Conservation (phyloP, 1,140 invertebrate genomes). For the Gryon sp. region DNA sequence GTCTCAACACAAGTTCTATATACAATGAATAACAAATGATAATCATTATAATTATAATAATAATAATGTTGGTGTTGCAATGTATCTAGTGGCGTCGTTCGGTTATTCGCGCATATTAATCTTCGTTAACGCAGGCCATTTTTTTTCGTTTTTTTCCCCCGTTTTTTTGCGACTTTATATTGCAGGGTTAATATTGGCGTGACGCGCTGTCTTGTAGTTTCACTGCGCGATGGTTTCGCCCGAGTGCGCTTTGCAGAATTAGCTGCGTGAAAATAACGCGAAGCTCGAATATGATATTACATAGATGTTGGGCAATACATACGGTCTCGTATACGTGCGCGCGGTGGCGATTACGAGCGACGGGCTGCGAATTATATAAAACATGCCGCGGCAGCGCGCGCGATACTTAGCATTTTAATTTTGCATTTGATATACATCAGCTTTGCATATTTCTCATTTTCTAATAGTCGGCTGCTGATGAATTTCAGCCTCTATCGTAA, state of each 20-base stretch:
- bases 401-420: conserved; percentile 56
- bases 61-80: conserved; percentile 46
- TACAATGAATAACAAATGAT: conserved; percentile 21
- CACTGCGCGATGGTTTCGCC: conserved; percentile 56
- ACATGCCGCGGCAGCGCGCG: conserved; percentile 15
- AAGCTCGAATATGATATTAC: conserved; percentile 49
- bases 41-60: conserved; percentile 19
- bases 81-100: conserved; percentile 21
- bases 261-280: conserved; percentile 53
- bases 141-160: conserved; percentile 46
- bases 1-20: too few species aligned
- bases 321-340: conserved; percentile 50
- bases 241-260: conserved; percentile 51
- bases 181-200: conserved; percentile 46
- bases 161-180: conserved; percentile 1
- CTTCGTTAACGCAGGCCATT: conserved; percentile 50
- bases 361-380: conserved; percentile 62
- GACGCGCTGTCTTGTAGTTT: conserved; percentile 59
- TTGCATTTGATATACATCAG: conserved; percentile 53
- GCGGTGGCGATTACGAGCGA: conserved; percentile 52
- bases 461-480: conserved; percentile 28
- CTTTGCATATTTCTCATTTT: conserved; percentile 56
- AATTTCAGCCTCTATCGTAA: conserved; percentile 47
- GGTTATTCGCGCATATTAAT: conserved; percentile 50
- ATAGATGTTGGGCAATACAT: conserved; percentile 50